Conservation (phyloP, 2,888 invertebrate species). For the Leistus spinibarbis region DNA sequence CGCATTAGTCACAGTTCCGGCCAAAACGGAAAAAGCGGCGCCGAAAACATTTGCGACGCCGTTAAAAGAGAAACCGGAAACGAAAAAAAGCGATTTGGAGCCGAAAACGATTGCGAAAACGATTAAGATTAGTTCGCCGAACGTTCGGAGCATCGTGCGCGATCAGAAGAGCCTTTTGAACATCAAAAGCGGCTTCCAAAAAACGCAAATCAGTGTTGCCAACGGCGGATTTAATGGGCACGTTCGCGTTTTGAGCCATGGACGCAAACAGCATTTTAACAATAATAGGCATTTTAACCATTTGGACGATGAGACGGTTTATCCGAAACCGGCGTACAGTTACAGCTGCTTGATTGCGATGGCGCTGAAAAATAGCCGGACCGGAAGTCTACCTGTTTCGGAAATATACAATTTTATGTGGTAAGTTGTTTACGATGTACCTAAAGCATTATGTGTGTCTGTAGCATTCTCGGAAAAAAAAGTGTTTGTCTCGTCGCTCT, state of each 20-base stretch:
- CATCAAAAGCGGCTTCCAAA: slow-evolving; percentile 26
- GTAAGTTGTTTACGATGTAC: slow-evolving; percentile 62
- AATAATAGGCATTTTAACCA: slow-evolving; percentile 51
- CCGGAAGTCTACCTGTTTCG: slow-evolving; percentile 93
- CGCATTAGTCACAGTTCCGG: slow-evolving; percentile 54
- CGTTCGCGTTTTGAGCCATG: slow-evolving; percentile 42
- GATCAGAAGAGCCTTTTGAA: slow-evolving; percentile 22
- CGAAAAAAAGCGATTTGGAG: slow-evolving; percentile 46
- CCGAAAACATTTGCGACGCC: slow-evolving; percentile 11
- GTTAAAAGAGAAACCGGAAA: slow-evolving; percentile 56
- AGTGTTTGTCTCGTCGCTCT: too few relatives aligned
- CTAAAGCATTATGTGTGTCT: not conserved
- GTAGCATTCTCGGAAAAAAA: too few relatives aligned
- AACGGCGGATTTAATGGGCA: slow-evolving; percentile 35
- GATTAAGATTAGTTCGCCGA: slow-evolving; percentile 41
- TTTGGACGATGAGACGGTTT: slow-evolving; percentile 64
- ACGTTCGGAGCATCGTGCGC: not conserved
- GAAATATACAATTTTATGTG: slow-evolving; percentile 99
- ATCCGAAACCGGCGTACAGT: slow-evolving; percentile 96
- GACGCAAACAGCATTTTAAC: slow-evolving; percentile 43
- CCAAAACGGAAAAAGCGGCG: slow-evolving; percentile 15
- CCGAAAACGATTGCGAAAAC: slow-evolving; percentile 50
- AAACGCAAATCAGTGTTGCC: slow-evolving; percentile 12
- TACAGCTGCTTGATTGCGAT: slow-evolving; percentile 98
- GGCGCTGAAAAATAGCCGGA: slow-evolving; percentile 94